Conservation (phyloP, 2,888 invertebrate species). For the Apodemia mormo region DNA sequence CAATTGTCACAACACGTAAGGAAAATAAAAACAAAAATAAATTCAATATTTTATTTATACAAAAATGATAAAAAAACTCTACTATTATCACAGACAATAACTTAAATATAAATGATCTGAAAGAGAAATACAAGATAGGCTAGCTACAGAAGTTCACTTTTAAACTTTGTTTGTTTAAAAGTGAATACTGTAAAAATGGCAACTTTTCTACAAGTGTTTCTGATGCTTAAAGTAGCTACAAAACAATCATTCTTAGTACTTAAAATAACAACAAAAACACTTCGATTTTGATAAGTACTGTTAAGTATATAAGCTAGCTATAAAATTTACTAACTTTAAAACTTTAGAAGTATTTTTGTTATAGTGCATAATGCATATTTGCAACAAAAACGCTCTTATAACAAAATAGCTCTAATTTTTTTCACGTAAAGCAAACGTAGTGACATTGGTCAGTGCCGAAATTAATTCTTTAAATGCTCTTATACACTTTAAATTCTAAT, state of each 20-base stretch:
- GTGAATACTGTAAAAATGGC: not conserved
- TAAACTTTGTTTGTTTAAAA: not conserved
- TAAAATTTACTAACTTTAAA: not conserved
- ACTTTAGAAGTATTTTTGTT: not conserved
- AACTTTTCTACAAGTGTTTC: not conserved
- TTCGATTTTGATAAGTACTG: not conserved
- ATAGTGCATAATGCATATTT: not conserved
- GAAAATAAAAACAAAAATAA: slow-evolving; percentile 54
- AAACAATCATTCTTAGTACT: not conserved
- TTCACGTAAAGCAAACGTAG: not conserved
- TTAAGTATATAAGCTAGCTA: not conserved
- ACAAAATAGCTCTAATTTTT: not conserved
- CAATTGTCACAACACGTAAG: slow-evolving; percentile 41
- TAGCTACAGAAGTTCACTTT: not conserved
- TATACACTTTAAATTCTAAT: too few species aligned
- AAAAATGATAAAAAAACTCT: slow-evolving; percentile 49
- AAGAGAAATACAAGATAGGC: slow-evolving; percentile 35
- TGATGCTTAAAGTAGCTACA: not conserved
- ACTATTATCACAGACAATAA: slow-evolving; percentile 73
- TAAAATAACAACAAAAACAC: not conserved
- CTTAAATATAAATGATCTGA: slow-evolving; percentile 48
- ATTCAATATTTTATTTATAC: slow-evolving; percentile 49
- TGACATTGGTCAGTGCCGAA: too few species aligned
- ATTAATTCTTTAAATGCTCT: too few species aligned
- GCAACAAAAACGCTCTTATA: not conserved